Evolutionary conservation across 2,113 vertebrate species (phyloP), one percentile per base, ranked within the genome.

Genomic region (Bubo scandiacus): DNA sequence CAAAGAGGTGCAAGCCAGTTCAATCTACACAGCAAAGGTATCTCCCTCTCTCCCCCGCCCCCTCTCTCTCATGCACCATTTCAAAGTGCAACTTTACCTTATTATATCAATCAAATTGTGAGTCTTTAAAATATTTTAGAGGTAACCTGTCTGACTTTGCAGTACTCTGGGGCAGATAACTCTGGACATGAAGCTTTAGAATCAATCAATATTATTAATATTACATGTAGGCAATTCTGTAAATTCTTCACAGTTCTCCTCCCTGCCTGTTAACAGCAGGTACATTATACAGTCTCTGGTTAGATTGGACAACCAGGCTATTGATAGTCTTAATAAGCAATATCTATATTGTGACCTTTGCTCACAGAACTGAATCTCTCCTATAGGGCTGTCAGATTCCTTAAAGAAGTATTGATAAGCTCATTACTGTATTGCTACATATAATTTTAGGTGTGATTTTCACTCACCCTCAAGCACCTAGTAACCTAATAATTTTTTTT

Each of bases 171-270:
- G 40, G 40, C 40, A 40, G 40, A 40, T 40, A 40, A 40, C 40
- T 40, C 40, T 40, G 40, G 40, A 40, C 40, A 40, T 40, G 40
- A 40, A 40, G 40, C 40, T 40, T 98, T 98, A 98, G 98, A 96
- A 96, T 68, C 85, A 97, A 98, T 98, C 98, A 97, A 98, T 98
- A 96, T 94, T 97, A 98, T 98, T 97, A 98, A 98, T 98, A 98
- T 98, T 98, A 98, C 97, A 97, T 97, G 97, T 86, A 57, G 34
- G 19, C 78, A 95, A 95, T 97, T 98, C 97, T 97, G 97, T 96
- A 97, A 65, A 96, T 94, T 96, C 96, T 61, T 62, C 12, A 36
- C 86, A 96, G 82, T 84, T 95, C 96, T 96, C 93, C 96, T 92
- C 96, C 88, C 65, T 40, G 25, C 26, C 95, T 63, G 58, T 96